Evolutionary conservation across 1,140 invertebrate genomes (phyloP), one percentile per base, ranked within the genome.

Genomic region (Drosophila tropicalis): DNA sequence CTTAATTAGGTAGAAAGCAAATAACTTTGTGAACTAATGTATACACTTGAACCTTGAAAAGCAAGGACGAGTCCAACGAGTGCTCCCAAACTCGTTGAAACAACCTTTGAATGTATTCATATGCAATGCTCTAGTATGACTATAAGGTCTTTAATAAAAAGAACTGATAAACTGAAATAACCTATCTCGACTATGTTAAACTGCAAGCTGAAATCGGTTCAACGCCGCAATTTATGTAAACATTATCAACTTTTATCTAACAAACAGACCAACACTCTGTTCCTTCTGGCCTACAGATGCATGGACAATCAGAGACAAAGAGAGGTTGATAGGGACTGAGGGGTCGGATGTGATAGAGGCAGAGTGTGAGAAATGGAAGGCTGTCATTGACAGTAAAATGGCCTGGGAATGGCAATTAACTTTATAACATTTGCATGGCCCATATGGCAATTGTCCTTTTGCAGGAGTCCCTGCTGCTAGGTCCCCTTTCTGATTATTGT

Each of bases 351-450:
- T 22, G 44, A 51, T 51, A 12, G 17, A 51, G 44, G 12, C 19
- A 51, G 17, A 51, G 44, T 51, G 44, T 12, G 44, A 22, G 17
- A 51, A 9, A 51, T 51, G 17, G 17, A 22, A 44, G 60, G 32
- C 36, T 51, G 61, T 22, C 39, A 63, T 70, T 72, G 73, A 69
- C 78, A 63, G 66, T 72, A 57, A 76, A 83, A 76, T 70, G 73
- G 72, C 62, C 75, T 67, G 44, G 62, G 68, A 58, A 69, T 83
- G 83, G 79, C 84, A 87, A 87, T 89, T 87, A 87, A 87, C 83
- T 87, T 89, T 87, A 89, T 83, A 87, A 89, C 83, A 89, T 87
- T 89, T 87, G 72, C 79, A 65, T 57, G 68, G 82, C 70, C 74
- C 78, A 78, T 65, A 70, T 81, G 73, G 17, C 44, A 51, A 51